A percentile compares a stretch with the other conserved stretches of the same genome.
These are phyloP conservation scores for Callorhinus ursinus DNA, from an alignment of 2,113 vertebrate species.

Conservation along the genomic window DNA sequence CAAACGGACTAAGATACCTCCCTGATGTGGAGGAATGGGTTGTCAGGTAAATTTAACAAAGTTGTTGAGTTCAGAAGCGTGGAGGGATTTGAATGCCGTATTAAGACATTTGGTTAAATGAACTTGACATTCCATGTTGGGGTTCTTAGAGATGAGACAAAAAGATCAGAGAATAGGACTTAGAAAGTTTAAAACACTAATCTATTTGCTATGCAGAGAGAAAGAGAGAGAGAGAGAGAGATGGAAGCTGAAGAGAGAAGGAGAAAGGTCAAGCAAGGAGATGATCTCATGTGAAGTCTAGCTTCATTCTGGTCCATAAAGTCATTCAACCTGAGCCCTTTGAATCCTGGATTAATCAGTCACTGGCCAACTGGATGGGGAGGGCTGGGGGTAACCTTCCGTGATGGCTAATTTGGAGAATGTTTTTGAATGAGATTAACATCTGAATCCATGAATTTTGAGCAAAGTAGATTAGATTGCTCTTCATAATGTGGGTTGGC, in stretches of 20 bases:
- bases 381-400: background rate
- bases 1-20: background rate
- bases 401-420: background rate
- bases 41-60: background rate
- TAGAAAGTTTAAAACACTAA: background rate
- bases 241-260: background rate
- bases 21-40: background rate
- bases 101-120: background rate
- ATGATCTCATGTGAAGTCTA: background rate
- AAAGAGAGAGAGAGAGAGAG: background rate
- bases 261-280: background rate
- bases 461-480: background rate
- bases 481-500: background rate
- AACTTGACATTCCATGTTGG: background rate
- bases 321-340: background rate
- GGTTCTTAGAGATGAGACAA: background rate
- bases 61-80: background rate
- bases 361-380: background rate
- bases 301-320: background rate
- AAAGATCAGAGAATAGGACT: background rate
- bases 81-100: background rate
- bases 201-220: background rate
- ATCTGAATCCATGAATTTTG: background rate
- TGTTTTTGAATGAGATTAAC: background rate
- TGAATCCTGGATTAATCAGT: background rate